These are phyloP conservation scores for Hydrophis major DNA, from an alignment of 2,797 vertebrate species.

Conservation along the genomic window DNA sequence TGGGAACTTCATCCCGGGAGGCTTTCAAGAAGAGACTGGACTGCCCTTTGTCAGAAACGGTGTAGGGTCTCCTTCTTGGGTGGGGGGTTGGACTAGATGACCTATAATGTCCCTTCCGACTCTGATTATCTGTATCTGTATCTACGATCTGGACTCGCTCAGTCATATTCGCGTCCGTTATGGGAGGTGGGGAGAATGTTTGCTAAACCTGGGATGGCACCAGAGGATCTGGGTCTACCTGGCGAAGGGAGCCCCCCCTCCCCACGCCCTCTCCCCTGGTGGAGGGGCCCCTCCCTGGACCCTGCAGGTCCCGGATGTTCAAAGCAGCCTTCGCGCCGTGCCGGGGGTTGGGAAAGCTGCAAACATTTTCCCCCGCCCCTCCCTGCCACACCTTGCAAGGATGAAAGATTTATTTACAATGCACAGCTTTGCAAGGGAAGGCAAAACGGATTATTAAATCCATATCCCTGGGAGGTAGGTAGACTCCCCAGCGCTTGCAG, in stretches of 20 bases:
- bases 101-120: no score
- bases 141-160: no score
- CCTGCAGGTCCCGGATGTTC: background rate
- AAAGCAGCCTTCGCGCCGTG: background rate
- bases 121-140: no score
- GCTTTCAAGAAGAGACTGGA: no score
- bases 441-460: constrained; percentile 33
- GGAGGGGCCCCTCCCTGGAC: background rate
- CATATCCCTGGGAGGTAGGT: constrained; percentile 27
- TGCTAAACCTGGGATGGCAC: no score
- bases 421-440: background rate
- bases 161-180: no score
- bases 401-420: constrained; percentile 36
- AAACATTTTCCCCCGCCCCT: background rate
- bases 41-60: no score
- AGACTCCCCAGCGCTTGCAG: background rate
- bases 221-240: background rate
- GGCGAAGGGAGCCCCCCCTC: background rate
- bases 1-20: no score
- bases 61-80: no score
- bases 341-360: background rate
- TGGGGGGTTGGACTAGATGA: no score
- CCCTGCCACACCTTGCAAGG: background rate
- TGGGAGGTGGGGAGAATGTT: no score
- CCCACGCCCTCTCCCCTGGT: no score